These are phyloP conservation scores for Ceratosolen fusciceps DNA, from an alignment of 1,140 invertebrate genomes.

Conservation along the genomic window DNA sequence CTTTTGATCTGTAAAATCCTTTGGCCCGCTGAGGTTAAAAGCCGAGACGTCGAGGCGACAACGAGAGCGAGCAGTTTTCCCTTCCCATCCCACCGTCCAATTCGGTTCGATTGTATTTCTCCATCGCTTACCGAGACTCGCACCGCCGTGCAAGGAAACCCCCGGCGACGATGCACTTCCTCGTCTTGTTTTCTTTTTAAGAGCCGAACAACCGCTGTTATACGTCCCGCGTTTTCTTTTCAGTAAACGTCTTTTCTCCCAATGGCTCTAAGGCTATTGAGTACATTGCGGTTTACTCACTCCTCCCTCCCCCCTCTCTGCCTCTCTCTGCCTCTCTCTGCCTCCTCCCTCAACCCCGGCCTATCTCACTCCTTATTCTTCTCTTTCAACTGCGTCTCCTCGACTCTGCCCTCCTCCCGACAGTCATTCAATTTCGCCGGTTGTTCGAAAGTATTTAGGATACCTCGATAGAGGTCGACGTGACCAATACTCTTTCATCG, in stretches of 20 bases:
- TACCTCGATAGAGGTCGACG: not conserved
- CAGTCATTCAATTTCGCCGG: too few relatives aligned
- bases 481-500: too few relatives aligned
- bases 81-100: too few relatives aligned
- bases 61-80: conserved; percentile 31
- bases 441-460: not conserved
- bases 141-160: not conserved
- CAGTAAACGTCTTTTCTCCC: conserved; percentile 9
- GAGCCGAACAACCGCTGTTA: not conserved
- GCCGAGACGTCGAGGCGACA: not conserved
- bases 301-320: conserved; percentile 15
- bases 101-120: conserved; percentile 26
- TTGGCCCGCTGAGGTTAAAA: not conserved
- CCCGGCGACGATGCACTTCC: conserved; percentile 5
- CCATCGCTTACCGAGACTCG: not conserved
- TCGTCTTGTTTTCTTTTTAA: conserved; percentile 5
- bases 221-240: conserved; percentile 2
- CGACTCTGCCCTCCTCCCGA: not conserved
- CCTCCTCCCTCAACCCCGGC: not conserved
- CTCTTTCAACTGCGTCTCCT: not conserved
- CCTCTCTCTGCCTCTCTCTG: not conserved
- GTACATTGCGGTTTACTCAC: conserved; percentile 46
- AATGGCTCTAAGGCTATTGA: conserved; percentile 30
- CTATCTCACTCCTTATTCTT: not conserved
- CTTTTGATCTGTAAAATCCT: conserved; percentile 12